Evolutionary conservation across 2,797 vertebrate genomes (phyloP).

Genomic region (Sebastes reedi): DNA sequence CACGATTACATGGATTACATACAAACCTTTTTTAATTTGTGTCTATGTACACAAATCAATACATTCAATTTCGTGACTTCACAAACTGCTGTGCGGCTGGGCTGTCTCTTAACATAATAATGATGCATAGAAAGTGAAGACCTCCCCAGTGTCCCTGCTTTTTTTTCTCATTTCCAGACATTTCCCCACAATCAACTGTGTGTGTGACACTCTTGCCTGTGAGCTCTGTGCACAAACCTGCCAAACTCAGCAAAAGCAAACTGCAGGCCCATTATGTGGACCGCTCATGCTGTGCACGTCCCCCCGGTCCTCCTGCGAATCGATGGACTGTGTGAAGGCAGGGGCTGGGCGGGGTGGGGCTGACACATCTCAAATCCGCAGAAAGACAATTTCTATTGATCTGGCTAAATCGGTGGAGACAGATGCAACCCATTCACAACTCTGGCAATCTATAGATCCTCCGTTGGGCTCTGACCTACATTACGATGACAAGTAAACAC

Average conservation of each 20-base stretch:
- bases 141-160: neutral
- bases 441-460: slow-evolving; percentile 54
- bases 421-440: slow-evolving; percentile 60
- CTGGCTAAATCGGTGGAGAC: slow-evolving; percentile 52
- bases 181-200: neutral
- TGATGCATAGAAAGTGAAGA: neutral
- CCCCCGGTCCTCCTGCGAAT: slow-evolving; percentile 48
- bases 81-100: no score
- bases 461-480: slow-evolving; percentile 81
- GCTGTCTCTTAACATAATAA: neutral
- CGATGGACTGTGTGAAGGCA: slow-evolving; percentile 47
- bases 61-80: no score
- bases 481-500: slow-evolving; percentile 78
- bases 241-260: slow-evolving; percentile 53
- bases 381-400: slow-evolving; percentile 69
- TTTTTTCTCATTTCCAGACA: neutral
- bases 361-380: slow-evolving; percentile 60
- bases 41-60: no score
- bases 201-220: neutral
- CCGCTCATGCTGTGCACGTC: slow-evolving; percentile 52
- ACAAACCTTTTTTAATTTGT: no score
- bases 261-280: slow-evolving; percentile 44
- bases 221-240: slow-evolving; percentile 46
- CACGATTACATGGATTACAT: no score
- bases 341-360: neutral